Conservation (phyloP, 1,140 invertebrate genomes). For the Rhyzopertha dominica region DNA sequence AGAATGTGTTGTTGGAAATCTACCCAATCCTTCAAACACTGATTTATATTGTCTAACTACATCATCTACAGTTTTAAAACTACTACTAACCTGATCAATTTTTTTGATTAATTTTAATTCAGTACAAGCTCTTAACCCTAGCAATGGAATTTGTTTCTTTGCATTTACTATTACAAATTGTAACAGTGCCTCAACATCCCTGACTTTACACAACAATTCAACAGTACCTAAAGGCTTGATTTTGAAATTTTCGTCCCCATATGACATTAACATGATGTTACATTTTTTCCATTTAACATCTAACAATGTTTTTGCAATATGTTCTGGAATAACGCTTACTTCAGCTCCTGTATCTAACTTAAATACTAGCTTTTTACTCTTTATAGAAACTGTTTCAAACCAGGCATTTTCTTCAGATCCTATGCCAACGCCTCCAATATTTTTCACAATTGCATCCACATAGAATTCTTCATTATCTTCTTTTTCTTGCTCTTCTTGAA, state of each 20-base stretch:
- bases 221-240: constrained; percentile 7
- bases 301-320: background rate
- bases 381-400: constrained; percentile 1
- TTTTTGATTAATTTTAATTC: constrained; percentile 4
- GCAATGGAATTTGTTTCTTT: background rate
- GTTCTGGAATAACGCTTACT: background rate
- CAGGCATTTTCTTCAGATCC: background rate
- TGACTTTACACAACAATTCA: constrained; percentile 1
- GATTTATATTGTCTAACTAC: background rate
- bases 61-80: background rate
- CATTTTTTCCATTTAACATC: background rate
- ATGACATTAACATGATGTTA: constrained; percentile 8
- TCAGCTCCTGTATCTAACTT: constrained; percentile 4
- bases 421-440: background rate
- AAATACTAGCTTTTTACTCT: constrained; percentile 1
- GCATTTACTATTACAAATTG: constrained; percentile 9
- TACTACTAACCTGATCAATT: constrained; percentile 1
- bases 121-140: constrained; percentile 2
- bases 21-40: constrained; percentile 11
- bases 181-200: constrained; percentile 5
- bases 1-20: constrained; percentile 5
- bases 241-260: constrained; percentile 16
- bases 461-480: background rate
- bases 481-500: background rate
- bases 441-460: background rate